Percentiles rank a stretch among this genome's conserved stretches.
phyloP scores from a whole-genome alignment of 2,113 vertebrate genomes.

The Atrichornis clamosus region DNA sequence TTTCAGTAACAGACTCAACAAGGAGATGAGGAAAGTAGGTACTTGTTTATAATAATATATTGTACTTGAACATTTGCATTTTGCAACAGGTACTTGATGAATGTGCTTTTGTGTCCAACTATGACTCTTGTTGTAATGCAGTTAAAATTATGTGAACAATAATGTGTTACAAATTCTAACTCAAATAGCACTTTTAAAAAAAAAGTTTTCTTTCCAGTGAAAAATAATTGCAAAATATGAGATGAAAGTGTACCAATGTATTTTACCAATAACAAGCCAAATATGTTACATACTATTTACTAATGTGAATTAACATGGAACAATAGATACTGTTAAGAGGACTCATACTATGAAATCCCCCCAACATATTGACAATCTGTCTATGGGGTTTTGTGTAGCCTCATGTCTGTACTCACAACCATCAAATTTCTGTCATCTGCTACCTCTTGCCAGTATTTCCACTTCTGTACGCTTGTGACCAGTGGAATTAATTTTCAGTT shows the following conservation, averaged over 20 bases:
- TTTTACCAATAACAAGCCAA: conserved; percentile 47
- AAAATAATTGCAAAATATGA: conserved; percentile 21
- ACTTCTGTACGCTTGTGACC: conserved; percentile 23
- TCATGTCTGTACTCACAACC: not conserved
- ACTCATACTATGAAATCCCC: conserved; percentile 8
- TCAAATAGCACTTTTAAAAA: conserved; percentile 41
- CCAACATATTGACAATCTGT: not conserved
- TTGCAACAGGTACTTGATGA: conserved; percentile 66
- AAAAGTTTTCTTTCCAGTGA: conserved; percentile 19
- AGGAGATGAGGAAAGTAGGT: conserved; percentile 49
- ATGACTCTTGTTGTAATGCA: conserved; percentile 43
- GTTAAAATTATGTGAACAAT: conserved; percentile 39
- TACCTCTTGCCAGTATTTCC: conserved; percentile 68
- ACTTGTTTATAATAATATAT: conserved; percentile 65
- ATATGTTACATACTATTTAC: conserved; percentile 36
- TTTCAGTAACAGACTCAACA: conserved; percentile 20
- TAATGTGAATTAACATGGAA: conserved; percentile 50
- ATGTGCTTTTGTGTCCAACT: conserved; percentile 68
- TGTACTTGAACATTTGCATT: conserved; percentile 73
- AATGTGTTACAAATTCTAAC: conserved; percentile 41
- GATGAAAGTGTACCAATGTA: conserved; percentile 20
- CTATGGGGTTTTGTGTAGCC: not conserved
- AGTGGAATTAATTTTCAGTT: conserved; percentile 48
- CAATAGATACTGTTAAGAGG: conserved; percentile 8
- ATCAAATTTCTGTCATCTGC: conserved; percentile 51